A percentile compares a stretch with the other conserved stretches of the same genome.
phyloP scores from a whole-genome alignment of 2,888 invertebrate species.

The Ochropacha duplaris region DNA sequence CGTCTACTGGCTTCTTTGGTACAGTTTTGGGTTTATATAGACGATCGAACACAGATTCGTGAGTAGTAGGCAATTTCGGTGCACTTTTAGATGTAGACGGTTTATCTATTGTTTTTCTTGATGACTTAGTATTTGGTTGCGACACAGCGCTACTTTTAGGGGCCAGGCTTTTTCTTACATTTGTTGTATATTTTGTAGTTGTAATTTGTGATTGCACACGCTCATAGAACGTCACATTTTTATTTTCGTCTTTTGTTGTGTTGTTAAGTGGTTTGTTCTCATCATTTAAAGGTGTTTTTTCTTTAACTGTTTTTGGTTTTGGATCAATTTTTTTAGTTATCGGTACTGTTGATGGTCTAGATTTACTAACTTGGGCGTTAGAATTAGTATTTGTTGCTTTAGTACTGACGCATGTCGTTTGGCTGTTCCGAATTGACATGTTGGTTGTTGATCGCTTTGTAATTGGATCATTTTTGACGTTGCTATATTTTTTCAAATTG shows the following conservation, averaged over 20 bases:
- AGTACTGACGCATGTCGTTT: background rate
- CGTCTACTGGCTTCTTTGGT: conserved; percentile 30
- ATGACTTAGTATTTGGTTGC: conserved; percentile 20
- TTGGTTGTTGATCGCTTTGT: conserved; percentile 20
- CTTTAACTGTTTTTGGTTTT: conserved; percentile 21
- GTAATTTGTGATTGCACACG: background rate
- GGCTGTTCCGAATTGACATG: conserved; percentile 17
- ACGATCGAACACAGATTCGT: conserved; percentile 67
- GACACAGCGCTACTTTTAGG: conserved; percentile 10
- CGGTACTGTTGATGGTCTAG: conserved; percentile 36
- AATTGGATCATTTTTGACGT: conserved; percentile 22
- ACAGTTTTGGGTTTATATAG: conserved; percentile 62
- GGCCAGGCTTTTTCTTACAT: conserved; percentile 32
- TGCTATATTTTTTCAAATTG: conserved; percentile 64
- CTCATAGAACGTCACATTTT: conserved; percentile 1
- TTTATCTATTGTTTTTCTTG: conserved; percentile 41
- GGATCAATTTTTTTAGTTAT: conserved; percentile 15
- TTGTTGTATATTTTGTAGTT: conserved; percentile 10
- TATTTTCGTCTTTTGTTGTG: conserved; percentile 5
- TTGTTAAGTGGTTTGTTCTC: conserved; percentile 12
- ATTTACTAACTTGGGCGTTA: conserved; percentile 33
- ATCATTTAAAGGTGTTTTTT: conserved; percentile 9
- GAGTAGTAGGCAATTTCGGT: conserved; percentile 10
- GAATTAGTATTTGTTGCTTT: conserved; percentile 30
- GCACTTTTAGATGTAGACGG: conserved; percentile 28